These are phyloP conservation scores for Telmatherina bonti DNA, from an alignment of 2,797 vertebrate genomes.

Conservation along the genomic window DNA sequence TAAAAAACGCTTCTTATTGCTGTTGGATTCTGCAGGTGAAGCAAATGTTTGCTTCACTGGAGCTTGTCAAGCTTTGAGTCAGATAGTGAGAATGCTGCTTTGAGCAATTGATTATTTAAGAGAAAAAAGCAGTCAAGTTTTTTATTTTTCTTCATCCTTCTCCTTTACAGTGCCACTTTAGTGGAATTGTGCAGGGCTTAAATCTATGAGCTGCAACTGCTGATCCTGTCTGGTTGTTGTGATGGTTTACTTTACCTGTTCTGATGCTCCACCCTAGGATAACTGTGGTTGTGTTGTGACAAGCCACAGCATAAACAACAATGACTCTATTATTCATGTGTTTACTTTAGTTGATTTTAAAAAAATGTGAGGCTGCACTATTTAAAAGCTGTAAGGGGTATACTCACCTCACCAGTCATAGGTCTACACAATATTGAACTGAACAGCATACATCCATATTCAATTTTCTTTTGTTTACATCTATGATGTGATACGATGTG, in stretches of 20 bases:
- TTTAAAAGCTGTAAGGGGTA: slow-evolving; percentile 49
- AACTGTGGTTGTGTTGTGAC: slow-evolving; percentile 8
- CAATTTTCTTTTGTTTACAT: neutral
- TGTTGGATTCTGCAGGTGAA: slow-evolving; percentile 34
- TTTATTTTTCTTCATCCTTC: slow-evolving; percentile 34
- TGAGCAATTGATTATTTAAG: slow-evolving; percentile 45
- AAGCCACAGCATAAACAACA: neutral
- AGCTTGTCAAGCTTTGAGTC: slow-evolving; percentile 33
- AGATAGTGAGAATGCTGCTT: slow-evolving; percentile 38
- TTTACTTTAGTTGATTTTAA: slow-evolving; percentile 3
- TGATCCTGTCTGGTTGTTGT: slow-evolving; percentile 19
- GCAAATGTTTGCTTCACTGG: slow-evolving; percentile 39
- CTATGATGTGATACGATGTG: neutral
- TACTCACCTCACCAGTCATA: slow-evolving; percentile 16
- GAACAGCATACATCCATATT: slow-evolving; percentile 19
- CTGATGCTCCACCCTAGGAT: slow-evolving; percentile 14
- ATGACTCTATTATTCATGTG: neutral
- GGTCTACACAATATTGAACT: slow-evolving; percentile 41
- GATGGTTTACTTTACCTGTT: slow-evolving; percentile 24
- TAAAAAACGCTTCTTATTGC: slow-evolving; percentile 14
- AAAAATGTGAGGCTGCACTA: slow-evolving; percentile 51
- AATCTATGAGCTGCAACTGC: slow-evolving; percentile 19
- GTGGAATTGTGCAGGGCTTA: slow-evolving; percentile 14
- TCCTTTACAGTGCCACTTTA: slow-evolving; percentile 22
- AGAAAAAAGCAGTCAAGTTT: slow-evolving; percentile 38